phyloP scores from a whole-genome alignment of 2,113 vertebrate genomes.

The Paedocypris sp. region DNA sequence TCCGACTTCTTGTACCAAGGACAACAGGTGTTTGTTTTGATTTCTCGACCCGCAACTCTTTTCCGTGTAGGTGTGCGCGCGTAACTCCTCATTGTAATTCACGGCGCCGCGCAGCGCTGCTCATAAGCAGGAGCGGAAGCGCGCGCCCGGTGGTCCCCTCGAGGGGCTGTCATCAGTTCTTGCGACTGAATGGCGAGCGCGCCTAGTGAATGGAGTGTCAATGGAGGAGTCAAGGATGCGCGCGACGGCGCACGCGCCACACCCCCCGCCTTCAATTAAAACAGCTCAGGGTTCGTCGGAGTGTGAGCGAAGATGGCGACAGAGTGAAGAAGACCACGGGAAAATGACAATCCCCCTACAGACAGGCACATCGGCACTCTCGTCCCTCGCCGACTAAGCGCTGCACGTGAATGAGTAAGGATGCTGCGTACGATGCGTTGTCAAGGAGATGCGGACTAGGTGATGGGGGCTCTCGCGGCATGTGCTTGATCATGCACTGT shows the following conservation, averaged over 20 bases:
- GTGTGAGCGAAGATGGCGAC: conserved; percentile 71
- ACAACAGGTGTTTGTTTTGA: too few relatives aligned
- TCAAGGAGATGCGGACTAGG: conserved; percentile 24
- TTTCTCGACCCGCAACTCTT: too few relatives aligned
- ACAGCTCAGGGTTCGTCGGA: conserved; percentile 64
- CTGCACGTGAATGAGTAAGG: conserved; percentile 27
- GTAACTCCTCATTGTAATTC: too few relatives aligned
- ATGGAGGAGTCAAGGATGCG: conserved; percentile 38
- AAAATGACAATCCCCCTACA: conserved; percentile 44
- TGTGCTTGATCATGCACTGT: conserved; percentile 34
- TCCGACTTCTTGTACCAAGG: too few relatives aligned
- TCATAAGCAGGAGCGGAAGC: not conserved
- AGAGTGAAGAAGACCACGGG: conserved; percentile 55
- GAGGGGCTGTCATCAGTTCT: not conserved
- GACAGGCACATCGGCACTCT: not conserved
- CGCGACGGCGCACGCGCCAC: conserved; percentile 46
- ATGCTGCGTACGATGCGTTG: conserved; percentile 27
- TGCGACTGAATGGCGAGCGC: conserved; percentile 32
- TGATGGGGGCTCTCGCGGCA: conserved; percentile 31
- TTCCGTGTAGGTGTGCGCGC: too few relatives aligned
- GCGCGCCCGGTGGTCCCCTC: not conserved
- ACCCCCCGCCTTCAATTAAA: conserved; percentile 48
- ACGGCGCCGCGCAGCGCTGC: too few relatives aligned
- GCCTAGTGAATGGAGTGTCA: conserved; percentile 36
- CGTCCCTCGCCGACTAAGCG: conserved; percentile 30